Base-by-base conservation (phyloP, 2,113 vertebrate genomes). In the Sakesphorus luctuosus region DNA sequence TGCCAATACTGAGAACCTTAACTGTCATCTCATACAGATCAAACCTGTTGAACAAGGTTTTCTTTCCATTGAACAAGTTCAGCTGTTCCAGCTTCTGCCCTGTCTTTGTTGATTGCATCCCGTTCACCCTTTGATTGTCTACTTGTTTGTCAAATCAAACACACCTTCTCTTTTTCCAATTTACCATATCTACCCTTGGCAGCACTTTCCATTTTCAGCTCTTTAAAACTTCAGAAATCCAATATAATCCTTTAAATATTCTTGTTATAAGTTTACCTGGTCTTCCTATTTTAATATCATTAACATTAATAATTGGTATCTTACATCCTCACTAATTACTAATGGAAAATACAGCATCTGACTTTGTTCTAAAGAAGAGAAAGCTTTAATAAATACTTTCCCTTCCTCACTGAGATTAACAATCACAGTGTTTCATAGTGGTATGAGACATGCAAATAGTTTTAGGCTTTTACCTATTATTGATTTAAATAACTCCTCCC, bases 401-500 rank as follows among this genome's bases (percentile, higher is more conserved):
- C 2, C 44, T 58, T 74, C 38, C 36, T 33, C 36, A 23, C 21
- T 23, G 20, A 87, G 52, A 61, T 78, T 78, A 92, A 75, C 4
- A 25, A 29, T 16, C 40, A 43, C 69, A 53, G 21, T 58, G 11
- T 18, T 47, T 28, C 46, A 44, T 0, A 36, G 18, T 7, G 71
- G 28, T 7, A 11, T 2, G 19, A 67, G 6, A 35, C 14, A 66
- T 5, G 15, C 23, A 63, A 78, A 84, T 14, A 80, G 29, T 33
- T 63, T 23, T 28, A 56, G 18, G 6, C 10, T 87, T 78, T 72
- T 11, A n/a, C 28, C 84, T 81, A 35, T 63, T 74, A 56, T 38
- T 47, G 24, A 78, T 65, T 79, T 84, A 89, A 93, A 52, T 72
- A 82, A 84, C 84, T 44, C 85, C 90, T 90, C 84, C 84, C 53